Conservation (phyloP, 1,140 invertebrate species). For the Thereuonema tuberculata region DNA sequence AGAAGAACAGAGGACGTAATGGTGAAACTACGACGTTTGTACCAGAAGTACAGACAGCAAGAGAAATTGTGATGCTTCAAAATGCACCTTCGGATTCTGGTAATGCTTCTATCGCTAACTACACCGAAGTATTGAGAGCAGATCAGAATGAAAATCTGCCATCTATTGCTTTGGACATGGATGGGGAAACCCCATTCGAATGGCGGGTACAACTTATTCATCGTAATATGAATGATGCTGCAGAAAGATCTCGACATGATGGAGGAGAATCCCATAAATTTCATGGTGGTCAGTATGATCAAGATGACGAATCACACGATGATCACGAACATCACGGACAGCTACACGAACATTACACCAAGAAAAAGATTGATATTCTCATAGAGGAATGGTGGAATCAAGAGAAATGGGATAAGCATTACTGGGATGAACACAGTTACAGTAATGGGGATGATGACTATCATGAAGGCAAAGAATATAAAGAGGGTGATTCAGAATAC, state of each 20-base stretch:
- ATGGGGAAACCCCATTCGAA: conserved; percentile 2
- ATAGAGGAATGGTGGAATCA: conserved; percentile 7
- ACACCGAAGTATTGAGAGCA: no score
- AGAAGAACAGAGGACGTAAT: no score
- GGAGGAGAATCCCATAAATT: no score
- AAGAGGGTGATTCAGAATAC: background rate
- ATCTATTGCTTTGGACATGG: no score
- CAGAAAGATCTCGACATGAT: no score
- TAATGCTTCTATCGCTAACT: no score
- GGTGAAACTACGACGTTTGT: no score
- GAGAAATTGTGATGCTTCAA: no score
- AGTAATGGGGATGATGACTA: background rate
- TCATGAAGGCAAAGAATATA: background rate
- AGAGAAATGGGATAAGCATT: conserved; percentile 3
- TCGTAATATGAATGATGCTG: background rate
- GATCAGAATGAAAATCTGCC: no score
- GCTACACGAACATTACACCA: background rate
- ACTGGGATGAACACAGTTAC: background rate
- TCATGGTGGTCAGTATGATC: background rate
- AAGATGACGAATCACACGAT: background rate
- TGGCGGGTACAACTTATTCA: conserved; percentile 4
- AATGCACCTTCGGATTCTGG: no score
- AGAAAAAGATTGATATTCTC: conserved; percentile 6
- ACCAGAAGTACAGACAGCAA: no score
- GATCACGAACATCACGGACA: background rate